These are phyloP conservation scores for Trissolcus brochymenae DNA, from an alignment of 2,888 invertebrate species.

Conservation along the genomic window DNA sequence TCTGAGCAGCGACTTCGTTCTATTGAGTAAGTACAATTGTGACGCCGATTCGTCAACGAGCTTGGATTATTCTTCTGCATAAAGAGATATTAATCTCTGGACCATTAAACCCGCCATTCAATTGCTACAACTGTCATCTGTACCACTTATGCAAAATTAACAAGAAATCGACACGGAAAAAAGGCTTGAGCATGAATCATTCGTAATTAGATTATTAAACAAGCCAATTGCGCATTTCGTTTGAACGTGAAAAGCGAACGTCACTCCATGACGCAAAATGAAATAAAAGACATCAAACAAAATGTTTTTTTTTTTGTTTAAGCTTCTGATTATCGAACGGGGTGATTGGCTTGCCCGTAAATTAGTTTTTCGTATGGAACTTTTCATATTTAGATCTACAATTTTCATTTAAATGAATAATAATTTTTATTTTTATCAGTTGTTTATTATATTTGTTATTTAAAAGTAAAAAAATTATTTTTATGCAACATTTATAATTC, in stretches of 20 bases:
- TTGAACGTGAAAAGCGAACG: not conserved
- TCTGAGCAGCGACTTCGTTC: constrained; percentile 27
- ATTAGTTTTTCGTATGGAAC: too few relatives aligned
- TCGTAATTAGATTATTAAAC: constrained; percentile 44
- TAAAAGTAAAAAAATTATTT: too few relatives aligned
- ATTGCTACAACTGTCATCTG: constrained; percentile 34
- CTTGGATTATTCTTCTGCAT: constrained; percentile 22
- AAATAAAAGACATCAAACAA: too few relatives aligned
- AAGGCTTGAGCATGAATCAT: constrained; percentile 44
- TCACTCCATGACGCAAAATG: not conserved
- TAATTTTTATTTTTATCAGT: too few relatives aligned
- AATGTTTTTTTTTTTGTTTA: too few relatives aligned
- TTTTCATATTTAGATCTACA: too few relatives aligned
- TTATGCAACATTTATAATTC: too few relatives aligned
- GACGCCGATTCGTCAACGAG: constrained; percentile 21
- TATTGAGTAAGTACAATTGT: constrained; percentile 30
- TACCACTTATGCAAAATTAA: constrained; percentile 18
- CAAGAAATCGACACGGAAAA: constrained; percentile 42
- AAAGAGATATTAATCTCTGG: constrained; percentile 36
- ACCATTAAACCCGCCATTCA: constrained; percentile 50
- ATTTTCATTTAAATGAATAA: too few relatives aligned
- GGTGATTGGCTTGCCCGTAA: too few relatives aligned
- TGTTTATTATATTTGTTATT: too few relatives aligned
- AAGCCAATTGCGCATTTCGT: constrained; percentile 14
- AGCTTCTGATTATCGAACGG: too few relatives aligned